Conservation (phyloP, 2,888 invertebrate species). For the Hyposoter didymator region DNA sequence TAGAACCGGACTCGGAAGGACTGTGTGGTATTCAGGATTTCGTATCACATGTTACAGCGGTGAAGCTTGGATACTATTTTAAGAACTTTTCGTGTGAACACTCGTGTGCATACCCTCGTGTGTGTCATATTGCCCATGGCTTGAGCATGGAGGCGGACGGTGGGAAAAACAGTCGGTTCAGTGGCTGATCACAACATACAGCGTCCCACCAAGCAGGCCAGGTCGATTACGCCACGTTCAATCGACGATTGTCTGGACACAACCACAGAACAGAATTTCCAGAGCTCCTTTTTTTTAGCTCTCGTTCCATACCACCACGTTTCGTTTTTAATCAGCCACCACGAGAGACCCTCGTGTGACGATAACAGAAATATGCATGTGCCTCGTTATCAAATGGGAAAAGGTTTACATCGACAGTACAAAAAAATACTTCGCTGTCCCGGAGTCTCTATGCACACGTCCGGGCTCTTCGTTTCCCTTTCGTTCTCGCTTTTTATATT, state of each 20-base stretch:
- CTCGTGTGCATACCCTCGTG: neutral
- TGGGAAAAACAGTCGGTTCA: conserved; percentile 31
- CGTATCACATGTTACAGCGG: neutral
- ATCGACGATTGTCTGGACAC: conserved; percentile 65
- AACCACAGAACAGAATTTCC: conserved; percentile 44
- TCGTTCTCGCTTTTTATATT: neutral
- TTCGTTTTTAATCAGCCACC: conserved; percentile 31
- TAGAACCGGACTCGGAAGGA: neutral
- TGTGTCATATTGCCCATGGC: neutral
- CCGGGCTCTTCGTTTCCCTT: neutral
- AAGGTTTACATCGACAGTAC: conserved; percentile 59
- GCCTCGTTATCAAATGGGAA: conserved; percentile 61
- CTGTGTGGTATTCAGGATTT: neutral
- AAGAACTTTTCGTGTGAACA: neutral
- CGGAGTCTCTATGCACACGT: neutral
- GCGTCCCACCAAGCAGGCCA: conserved; percentile 42
- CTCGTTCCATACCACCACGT: neutral
- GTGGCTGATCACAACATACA: conserved; percentile 29
- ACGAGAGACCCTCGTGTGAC: conserved; percentile 27
- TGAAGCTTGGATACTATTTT: neutral
- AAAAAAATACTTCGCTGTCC: neutral
- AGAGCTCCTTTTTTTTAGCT: conserved; percentile 24
- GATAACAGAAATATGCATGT: conserved; percentile 65
- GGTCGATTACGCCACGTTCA: conserved; percentile 67
- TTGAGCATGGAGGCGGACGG: neutral